Evolutionary conservation across 2,797 vertebrate species (phyloP), one percentile per base, ranked within the genome.

Genomic region (Bryconaethiops microstoma): DNA sequence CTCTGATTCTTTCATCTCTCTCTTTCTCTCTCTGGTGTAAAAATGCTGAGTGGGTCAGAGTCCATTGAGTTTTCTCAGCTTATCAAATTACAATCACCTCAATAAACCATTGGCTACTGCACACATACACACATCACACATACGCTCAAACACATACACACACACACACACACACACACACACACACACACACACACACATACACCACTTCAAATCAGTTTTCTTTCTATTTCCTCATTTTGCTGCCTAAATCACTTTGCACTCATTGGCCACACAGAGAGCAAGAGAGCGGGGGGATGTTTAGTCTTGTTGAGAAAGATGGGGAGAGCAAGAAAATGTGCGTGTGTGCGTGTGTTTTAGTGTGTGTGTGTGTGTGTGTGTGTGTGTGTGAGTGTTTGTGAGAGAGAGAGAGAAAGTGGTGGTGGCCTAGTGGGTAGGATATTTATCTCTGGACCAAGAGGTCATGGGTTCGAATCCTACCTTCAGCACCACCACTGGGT

Each of bases 11-110:
- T 29, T 29, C 25, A 8, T 82, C 59, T 1, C n/a, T 84, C 84
- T 77, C 69, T 69, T 84, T 74, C 74, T 84, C 74, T 86, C 84
- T 76, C 88, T 93, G n/a, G n/a, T n/a, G n/a, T n/a, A n/a, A n/a
- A n/a, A n/a, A n/a, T n/a, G 93, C 91, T 92, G 92, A 95, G 89
- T 91, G 88, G 89, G 90, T 92, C 86, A 89, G 86, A 89, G 90
- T 91, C 92, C 91, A 91, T 89, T 91, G 92, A 91, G 91, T 92
- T 93, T 92, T 91, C 89, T 92, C 91, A 93, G 87, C 91, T 92
- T 92, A 94, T 93, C 91, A 94, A 93, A 93, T 95, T 94, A 94
- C 91, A 94, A 92, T 91, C 92, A 93, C 92, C 93, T 93, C 92
- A 93, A 93, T 93, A 94, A 94, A 90, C 90, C 91, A 91, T 89